These are phyloP conservation scores for Poeciliopsis turneri DNA, from an alignment of 2,797 vertebrate genomes.

Conservation along the genomic window DNA sequence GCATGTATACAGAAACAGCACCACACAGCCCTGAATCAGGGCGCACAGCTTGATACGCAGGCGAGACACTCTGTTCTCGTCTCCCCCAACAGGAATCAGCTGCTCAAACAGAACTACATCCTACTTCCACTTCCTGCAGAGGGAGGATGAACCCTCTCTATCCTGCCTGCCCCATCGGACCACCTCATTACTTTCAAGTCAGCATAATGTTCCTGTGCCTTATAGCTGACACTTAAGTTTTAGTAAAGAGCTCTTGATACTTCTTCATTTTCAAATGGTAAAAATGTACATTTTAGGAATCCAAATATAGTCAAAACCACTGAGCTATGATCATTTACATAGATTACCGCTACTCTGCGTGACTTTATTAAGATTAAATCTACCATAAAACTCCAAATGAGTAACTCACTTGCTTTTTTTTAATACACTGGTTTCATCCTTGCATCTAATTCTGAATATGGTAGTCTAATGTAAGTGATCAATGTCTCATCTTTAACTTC, in stretches of 20 bases:
- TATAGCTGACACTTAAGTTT: background rate
- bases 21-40: background rate
- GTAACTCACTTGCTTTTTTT: background rate
- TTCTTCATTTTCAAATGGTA: background rate
- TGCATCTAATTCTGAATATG: background rate
- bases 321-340: background rate
- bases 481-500: background rate
- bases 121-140: conserved; percentile 29
- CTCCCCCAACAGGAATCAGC: conserved; percentile 7
- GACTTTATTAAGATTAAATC: background rate
- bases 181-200: background rate
- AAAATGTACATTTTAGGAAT: background rate
- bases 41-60: background rate
- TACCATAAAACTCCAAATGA: background rate
- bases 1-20: background rate
- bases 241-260: background rate
- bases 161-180: background rate
- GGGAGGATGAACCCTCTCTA: conserved; percentile 5
- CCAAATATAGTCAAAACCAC: background rate
- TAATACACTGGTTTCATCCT: background rate
- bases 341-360: background rate
- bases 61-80: background rate
- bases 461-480: background rate
- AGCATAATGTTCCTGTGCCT: background rate
- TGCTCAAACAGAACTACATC: conserved; percentile 30